phyloP scores from a whole-genome alignment of 2,888 invertebrate species.

The Tupiocoris notatus region DNA sequence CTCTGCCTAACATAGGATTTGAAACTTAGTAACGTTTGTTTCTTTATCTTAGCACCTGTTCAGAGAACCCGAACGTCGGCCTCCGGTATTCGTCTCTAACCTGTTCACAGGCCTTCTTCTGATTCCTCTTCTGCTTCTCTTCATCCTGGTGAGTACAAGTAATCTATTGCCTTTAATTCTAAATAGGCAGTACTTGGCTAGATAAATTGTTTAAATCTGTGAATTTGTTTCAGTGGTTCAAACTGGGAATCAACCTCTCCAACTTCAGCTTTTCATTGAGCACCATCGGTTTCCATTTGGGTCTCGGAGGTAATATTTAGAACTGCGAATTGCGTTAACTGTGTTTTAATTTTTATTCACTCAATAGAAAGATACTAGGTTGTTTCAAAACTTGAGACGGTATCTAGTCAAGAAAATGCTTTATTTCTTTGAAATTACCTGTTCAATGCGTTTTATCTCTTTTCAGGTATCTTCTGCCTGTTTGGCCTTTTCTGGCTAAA shows the following conservation, averaged over 20 bases:
- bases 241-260: slow-evolving; percentile 80
- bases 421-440: too few relatives aligned
- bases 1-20: too few relatives aligned
- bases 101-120: slow-evolving; percentile 82
- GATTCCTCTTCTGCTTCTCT: slow-evolving; percentile 76
- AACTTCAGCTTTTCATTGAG: slow-evolving; percentile 76
- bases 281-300: slow-evolving; percentile 86
- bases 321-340: slow-evolving; percentile 51
- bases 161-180: too few relatives aligned
- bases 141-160: slow-evolving; percentile 65
- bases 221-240: slow-evolving; percentile 70
- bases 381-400: neutral
- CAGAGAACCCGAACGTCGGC: slow-evolving; percentile 87
- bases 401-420: too few relatives aligned
- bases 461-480: slow-evolving; percentile 76
- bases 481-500: slow-evolving; percentile 91
- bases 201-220: too few relatives aligned
- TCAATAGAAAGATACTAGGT: too few relatives aligned
- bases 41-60: slow-evolving; percentile 69
- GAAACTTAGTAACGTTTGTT: neutral
- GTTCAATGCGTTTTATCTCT: slow-evolving; percentile 33
- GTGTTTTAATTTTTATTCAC: neutral
- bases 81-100: slow-evolving; percentile 82
- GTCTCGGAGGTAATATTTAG: slow-evolving; percentile 82
- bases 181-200: too few relatives aligned